These are phyloP conservation scores for Tetragonula carbonaria DNA, from an alignment of 2,888 invertebrate species.

Conservation along the genomic window DNA sequence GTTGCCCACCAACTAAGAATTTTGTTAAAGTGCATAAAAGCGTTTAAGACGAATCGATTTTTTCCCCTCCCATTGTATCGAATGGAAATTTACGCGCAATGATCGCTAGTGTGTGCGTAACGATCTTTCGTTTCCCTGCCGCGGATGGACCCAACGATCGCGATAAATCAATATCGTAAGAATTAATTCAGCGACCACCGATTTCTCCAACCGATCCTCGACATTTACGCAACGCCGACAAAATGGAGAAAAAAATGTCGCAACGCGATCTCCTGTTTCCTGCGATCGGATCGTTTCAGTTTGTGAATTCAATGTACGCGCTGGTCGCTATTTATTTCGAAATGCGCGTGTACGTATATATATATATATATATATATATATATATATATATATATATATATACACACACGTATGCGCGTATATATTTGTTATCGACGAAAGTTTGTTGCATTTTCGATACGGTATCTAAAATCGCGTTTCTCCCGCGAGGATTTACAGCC, in stretches of 20 bases:
- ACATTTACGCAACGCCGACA: background rate
- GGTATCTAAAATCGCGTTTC: background rate
- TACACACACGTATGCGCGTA: too few relatives aligned
- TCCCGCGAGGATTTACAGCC: background rate
- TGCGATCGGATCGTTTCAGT: background rate
- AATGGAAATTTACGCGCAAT: conserved; percentile 38
- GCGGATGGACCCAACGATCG: background rate
- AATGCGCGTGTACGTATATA: too few relatives aligned
- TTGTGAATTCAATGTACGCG: background rate
- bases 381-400: too few relatives aligned
- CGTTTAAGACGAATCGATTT: conserved; percentile 50
- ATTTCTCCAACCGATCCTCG: background rate
- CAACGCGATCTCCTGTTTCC: background rate
- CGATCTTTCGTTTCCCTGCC: background rate
- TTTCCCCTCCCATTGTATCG: too few relatives aligned
- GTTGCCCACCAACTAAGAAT: conserved; percentile 43
- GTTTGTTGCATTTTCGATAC: background rate
- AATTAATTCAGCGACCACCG: background rate
- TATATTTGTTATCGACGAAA: background rate
- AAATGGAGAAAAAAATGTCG: background rate
- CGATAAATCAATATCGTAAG: conserved; percentile 2
- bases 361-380: accelerated
- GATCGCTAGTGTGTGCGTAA: background rate
- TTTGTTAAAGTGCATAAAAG: conserved; percentile 37
- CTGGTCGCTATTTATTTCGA: background rate